Evolutionary conservation across 2,113 vertebrate genomes (phyloP).

Genomic region (Siniperca knerii): DNA sequence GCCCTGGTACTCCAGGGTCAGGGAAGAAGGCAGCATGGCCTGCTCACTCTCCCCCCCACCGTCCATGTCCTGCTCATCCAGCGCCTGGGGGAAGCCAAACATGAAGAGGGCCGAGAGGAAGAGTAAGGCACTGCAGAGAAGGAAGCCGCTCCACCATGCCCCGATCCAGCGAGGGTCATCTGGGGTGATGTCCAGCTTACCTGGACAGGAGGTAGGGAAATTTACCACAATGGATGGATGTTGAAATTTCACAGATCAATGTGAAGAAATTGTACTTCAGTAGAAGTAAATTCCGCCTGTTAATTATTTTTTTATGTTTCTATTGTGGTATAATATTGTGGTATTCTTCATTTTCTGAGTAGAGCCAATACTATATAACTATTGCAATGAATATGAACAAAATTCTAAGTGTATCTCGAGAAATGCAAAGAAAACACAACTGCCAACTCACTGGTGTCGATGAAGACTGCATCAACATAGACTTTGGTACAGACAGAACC

Average conservation of each 20-base stretch:
- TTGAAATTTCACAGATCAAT: not conserved
- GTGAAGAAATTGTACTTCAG: not conserved
- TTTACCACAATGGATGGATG: not conserved
- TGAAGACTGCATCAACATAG: constrained; percentile 86
- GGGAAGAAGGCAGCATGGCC: constrained; percentile 80
- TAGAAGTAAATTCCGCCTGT: not conserved
- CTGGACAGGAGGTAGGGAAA: constrained; percentile 42
- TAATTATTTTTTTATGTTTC: not conserved
- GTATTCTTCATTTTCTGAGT: not conserved
- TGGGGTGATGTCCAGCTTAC: constrained; percentile 82
- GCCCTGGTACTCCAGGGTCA: constrained; percentile 72
- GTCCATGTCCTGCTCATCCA: constrained; percentile 74
- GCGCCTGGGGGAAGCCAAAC: constrained; percentile 78
- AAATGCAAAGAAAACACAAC: not conserved
- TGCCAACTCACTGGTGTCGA: constrained; percentile 82
- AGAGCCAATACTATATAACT: not conserved
- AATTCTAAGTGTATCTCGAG: not conserved
- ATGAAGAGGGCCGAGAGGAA: constrained; percentile 82
- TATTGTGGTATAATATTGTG: not conserved
- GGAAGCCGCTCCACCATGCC: constrained; percentile 85
- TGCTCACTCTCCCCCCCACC: constrained; percentile 79
- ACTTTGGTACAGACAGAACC: constrained; percentile 86
- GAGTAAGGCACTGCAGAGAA: constrained; percentile 83
- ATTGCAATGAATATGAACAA: not conserved
- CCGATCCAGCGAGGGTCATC: constrained; percentile 86